Evolutionary conservation across 2,797 vertebrate species (phyloP).

Genomic region (Ispidina lecontei): DNA sequence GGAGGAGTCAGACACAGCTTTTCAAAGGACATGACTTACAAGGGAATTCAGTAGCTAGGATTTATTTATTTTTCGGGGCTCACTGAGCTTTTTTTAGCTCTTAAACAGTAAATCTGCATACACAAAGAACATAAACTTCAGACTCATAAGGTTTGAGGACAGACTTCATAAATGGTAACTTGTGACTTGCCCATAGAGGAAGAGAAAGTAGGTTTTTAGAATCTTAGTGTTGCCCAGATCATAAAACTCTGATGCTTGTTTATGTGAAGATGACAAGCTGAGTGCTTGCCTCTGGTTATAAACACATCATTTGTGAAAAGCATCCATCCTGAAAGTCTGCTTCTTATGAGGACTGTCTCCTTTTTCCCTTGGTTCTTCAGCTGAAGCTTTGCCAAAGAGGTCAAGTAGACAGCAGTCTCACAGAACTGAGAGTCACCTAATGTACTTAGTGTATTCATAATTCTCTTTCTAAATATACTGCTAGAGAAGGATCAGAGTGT

Average conservation of each 20-base stretch:
- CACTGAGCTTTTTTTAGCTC: conserved; percentile 29
- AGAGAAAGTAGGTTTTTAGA: not conserved
- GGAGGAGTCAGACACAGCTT: conserved; percentile 36
- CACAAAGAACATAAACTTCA: conserved; percentile 5
- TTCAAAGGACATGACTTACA: conserved; percentile 48
- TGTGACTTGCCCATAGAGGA: not conserved
- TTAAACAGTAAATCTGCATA: conserved; percentile 32
- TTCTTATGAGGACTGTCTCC: not conserved
- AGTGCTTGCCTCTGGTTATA: not conserved
- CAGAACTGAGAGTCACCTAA: conserved; percentile 19
- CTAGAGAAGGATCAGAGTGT: not conserved
- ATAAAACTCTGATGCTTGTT: not conserved
- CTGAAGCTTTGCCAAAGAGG: conserved; percentile 33
- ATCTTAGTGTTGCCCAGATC: not conserved
- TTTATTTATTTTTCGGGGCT: conserved; percentile 44
- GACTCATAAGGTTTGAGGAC: not conserved
- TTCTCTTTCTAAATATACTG: conserved; percentile 34
- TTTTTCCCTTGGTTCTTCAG: not conserved
- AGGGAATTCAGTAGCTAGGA: conserved; percentile 4
- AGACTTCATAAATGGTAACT: conserved; percentile 2
- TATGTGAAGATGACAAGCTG: not conserved
- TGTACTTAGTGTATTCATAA: conserved; percentile 16
- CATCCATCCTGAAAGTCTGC: not conserved
- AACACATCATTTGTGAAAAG: not conserved
- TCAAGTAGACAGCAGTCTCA: not conserved